Percentiles rank a stretch among this genome's conserved stretches.
Conservation (phyloP, 35 echinoderm and acorn worm genomes). For the Amphiura filiformis region DNA sequence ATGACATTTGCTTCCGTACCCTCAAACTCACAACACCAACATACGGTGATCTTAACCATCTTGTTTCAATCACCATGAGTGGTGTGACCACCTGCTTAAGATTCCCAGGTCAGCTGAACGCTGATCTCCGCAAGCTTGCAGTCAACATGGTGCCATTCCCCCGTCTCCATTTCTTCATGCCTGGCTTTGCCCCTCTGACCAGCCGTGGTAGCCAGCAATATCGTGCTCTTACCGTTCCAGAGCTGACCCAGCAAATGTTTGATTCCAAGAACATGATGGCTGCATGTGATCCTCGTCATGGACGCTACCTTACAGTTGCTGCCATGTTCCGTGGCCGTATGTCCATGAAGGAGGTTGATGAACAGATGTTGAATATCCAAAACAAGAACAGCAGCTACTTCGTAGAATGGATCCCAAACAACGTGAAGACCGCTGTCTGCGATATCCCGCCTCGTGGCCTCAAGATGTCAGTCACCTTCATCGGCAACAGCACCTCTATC, state of each 20-base stretch:
- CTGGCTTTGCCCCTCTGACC: slow-evolving; percentile 93
- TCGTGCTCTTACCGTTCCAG: slow-evolving; percentile 86
- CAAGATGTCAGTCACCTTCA: slow-evolving; percentile 83
- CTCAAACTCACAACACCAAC: slow-evolving; percentile 84
- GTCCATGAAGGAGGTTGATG: slow-evolving; percentile 98
- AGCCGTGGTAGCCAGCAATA: slow-evolving; percentile 99
- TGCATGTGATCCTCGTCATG: slow-evolving; percentile 96
- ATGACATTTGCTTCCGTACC: slow-evolving; percentile 88
- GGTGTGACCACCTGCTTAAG: slow-evolving; percentile 74
- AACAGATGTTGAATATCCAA: slow-evolving; percentile 92
- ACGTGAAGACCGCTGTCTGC: slow-evolving; percentile 72
- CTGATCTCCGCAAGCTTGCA: slow-evolving; percentile 90
- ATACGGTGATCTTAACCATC: slow-evolving; percentile 84
- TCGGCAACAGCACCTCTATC: slow-evolving; percentile 90
- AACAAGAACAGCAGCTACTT: slow-evolving; percentile 99
- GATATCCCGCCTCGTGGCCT: slow-evolving; percentile 79
- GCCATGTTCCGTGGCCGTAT: slow-evolving; percentile 95
- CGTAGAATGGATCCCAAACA: slow-evolving; percentile 93
- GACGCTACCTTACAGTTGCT: slow-evolving; percentile 91
- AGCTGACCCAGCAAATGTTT: slow-evolving; percentile 94
- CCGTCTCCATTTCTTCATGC: slow-evolving; percentile 99
- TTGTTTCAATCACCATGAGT: slow-evolving; percentile 83
- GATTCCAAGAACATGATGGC: slow-evolving; percentile 99
- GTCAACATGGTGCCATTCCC: slow-evolving; percentile 98
- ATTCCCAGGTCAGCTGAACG: slow-evolving; percentile 94